Evolutionary conservation across 2,888 invertebrate genomes (phyloP).

Genomic region (Marronus borbonicus): DNA sequence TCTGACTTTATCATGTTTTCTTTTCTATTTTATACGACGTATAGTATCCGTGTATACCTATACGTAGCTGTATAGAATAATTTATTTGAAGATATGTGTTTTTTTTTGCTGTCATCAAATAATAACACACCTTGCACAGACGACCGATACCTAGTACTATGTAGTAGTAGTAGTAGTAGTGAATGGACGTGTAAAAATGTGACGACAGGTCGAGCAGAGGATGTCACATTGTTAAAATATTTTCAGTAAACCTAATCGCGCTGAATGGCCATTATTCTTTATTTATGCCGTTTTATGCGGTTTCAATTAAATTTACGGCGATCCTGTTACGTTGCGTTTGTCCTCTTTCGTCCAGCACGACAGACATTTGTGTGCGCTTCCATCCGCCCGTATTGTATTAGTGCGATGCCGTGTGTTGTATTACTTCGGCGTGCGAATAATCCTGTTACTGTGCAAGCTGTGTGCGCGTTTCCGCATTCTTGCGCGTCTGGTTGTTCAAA

Average conservation of each 20-base stretch:
- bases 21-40: too few species aligned
- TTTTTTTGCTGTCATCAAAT: not conserved
- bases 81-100: not conserved
- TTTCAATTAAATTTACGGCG: slow-evolving; percentile 44
- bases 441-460: slow-evolving; percentile 53
- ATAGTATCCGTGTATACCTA: too few species aligned
- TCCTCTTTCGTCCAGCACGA: not conserved
- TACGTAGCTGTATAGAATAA: too few species aligned
- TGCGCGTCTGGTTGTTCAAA: slow-evolving; percentile 60
- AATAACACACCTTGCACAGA: not conserved
- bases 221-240: slow-evolving; percentile 40
- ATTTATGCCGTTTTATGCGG: slow-evolving; percentile 41
- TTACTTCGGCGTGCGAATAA: slow-evolving; percentile 42
- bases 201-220: slow-evolving; percentile 23
- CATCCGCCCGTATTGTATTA: slow-evolving; percentile 4
- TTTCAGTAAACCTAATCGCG: slow-evolving; percentile 33
- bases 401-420: slow-evolving; percentile 18
- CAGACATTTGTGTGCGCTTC: too few species aligned
- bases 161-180: slow-evolving; percentile 4
- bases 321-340: slow-evolving; percentile 23
- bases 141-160: not conserved
- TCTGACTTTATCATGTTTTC: too few species aligned
- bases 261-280: slow-evolving; percentile 35
- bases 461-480: slow-evolving; percentile 58
- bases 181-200: slow-evolving; percentile 44